phyloP scores from a whole-genome alignment of 1,140 invertebrate genomes.

The Drosophila nigrodunni region DNA sequence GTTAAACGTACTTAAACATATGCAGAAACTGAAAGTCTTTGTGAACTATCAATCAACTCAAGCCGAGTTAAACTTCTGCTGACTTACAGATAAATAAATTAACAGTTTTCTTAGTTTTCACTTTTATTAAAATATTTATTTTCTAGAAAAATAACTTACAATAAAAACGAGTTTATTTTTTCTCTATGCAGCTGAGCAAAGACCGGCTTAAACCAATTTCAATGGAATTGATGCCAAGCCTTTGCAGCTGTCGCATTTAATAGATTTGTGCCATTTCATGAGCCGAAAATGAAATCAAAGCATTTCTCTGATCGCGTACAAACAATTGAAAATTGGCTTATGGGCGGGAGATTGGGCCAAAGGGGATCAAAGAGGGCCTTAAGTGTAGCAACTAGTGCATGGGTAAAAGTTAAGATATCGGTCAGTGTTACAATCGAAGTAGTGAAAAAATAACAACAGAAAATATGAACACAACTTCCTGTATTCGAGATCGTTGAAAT shows the following conservation, averaged over 20 bases:
- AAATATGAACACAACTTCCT: conserved; percentile 38
- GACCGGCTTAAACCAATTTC: conserved; percentile 54
- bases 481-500: conserved; percentile 7
- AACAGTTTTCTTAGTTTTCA: not conserved
- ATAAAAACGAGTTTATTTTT: not conserved
- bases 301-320: conserved; percentile 52
- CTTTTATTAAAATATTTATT: not conserved
- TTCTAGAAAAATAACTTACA: not conserved
- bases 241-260: conserved; percentile 55
- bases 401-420: conserved; percentile 82
- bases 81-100: conserved; percentile 1
- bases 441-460: conserved; percentile 26
- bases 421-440: conserved; percentile 72
- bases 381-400: conserved; percentile 23
- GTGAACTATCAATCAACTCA: conserved; percentile 18
- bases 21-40: conserved; percentile 49
- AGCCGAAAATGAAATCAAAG: conserved; percentile 67
- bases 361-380: too few relatives aligned
- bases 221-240: conserved; percentile 63
- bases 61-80: not conserved
- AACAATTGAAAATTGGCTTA: conserved; percentile 66
- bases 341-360: conserved; percentile 21
- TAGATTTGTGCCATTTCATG: conserved; percentile 71
- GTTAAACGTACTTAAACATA: conserved; percentile 29
- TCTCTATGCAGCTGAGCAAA: conserved; percentile 31